Evolutionary conservation across 2,113 vertebrate species (phyloP).

Genomic region (Dasyurus viverrinus): DNA sequence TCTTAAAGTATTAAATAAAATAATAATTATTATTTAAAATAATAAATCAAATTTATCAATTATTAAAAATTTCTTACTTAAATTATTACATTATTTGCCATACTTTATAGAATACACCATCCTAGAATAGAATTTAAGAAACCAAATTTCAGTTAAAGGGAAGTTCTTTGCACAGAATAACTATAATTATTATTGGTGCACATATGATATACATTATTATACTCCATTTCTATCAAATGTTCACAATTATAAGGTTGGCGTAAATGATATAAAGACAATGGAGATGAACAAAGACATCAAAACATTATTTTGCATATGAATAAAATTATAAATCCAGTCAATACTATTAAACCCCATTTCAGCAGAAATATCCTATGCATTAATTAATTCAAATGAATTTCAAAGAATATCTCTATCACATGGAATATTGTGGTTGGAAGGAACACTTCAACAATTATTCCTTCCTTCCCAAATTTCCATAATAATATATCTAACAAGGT

Average conservation of each 20-base stretch:
- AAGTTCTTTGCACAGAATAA: neutral
- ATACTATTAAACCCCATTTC: neutral
- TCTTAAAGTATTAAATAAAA: neutral
- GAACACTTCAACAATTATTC: neutral
- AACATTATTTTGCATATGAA: neutral
- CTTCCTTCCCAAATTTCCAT: neutral
- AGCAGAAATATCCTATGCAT: neutral
- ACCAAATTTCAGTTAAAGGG: neutral
- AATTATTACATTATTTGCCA: neutral
- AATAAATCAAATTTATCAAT: too few relatives aligned
- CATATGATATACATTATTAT: neutral
- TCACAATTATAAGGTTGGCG: neutral
- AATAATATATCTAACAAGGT: neutral
- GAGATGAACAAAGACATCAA: neutral
- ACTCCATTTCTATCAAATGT: neutral
- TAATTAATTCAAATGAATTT: neutral
- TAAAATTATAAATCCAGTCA: neutral
- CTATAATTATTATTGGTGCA: neutral
- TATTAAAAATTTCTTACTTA: too few relatives aligned
- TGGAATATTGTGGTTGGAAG: neutral
- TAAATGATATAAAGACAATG: neutral
- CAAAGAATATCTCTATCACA: neutral
- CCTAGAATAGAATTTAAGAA: neutral
- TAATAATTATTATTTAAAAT: too few relatives aligned
- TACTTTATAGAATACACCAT: neutral